Conservation (phyloP, 2,888 invertebrate species). For the Epinotia brunnichana region DNA sequence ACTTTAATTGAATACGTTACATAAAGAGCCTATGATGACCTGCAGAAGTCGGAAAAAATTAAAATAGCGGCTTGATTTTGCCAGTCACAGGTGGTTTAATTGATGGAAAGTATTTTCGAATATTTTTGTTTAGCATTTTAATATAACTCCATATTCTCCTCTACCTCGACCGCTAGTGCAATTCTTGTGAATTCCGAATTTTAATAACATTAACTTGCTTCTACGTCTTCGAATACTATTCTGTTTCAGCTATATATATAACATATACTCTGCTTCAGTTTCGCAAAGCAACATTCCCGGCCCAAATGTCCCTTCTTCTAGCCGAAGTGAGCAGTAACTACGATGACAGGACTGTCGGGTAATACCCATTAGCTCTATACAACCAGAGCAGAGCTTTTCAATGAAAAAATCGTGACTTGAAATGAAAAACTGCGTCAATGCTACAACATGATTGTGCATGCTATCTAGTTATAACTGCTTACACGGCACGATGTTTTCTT, state of each 20-base stretch:
- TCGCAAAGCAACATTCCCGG: neutral
- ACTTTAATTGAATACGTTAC: neutral
- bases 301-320: neutral
- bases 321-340: neutral
- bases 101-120: neutral
- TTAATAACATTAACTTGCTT: neutral
- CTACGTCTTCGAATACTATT: neutral
- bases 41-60: neutral
- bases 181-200: too few relatives aligned
- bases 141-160: too few relatives aligned
- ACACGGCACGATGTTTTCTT: neutral
- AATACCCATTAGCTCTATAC: neutral
- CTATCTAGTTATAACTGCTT: neutral
- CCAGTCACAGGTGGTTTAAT: neutral
- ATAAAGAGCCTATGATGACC: neutral
- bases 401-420: constrained; percentile 1
- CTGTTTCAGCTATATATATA: neutral
- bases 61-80: neutral
- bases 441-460: neutral
- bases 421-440: neutral
- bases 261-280: neutral
- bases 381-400: neutral
- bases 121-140: too few relatives aligned
- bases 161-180: too few relatives aligned
- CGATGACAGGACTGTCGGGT: neutral